These are phyloP conservation scores for Anthoptus insignis DNA, from an alignment of 2,888 invertebrate genomes.

Conservation along the genomic window DNA sequence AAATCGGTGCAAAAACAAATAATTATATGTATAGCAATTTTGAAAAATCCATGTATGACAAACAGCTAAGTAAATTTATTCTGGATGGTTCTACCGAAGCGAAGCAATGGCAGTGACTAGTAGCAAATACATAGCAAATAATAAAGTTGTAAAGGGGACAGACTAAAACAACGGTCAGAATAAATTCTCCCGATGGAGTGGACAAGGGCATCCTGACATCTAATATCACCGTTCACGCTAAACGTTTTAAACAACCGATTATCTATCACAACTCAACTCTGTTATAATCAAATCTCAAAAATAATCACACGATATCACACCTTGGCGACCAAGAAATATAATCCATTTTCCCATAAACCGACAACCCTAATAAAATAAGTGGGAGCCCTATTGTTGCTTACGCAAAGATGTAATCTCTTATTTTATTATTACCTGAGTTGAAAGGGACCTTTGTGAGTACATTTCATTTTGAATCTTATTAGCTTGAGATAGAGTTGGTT, in stretches of 20 bases:
- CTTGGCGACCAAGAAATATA: constrained; percentile 45
- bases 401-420: constrained; percentile 84
- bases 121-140: no score
- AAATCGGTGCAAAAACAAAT: no score
- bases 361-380: constrained; percentile 71
- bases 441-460: constrained; percentile 61
- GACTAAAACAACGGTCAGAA: no score
- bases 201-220: not conserved
- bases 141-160: no score
- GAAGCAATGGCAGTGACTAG: no score
- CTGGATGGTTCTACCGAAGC: no score
- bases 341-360: constrained; percentile 51
- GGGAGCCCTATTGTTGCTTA: constrained; percentile 81
- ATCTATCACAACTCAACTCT: constrained; percentile 72
- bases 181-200: not conserved
- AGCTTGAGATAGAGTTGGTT: constrained; percentile 30
- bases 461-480: constrained; percentile 50
- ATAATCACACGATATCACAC: constrained; percentile 51
- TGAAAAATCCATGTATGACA: no score
- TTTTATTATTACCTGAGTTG: constrained; percentile 81
- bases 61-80: no score
- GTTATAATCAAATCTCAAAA: constrained; percentile 64
- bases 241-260: constrained; percentile 64
- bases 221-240: constrained; percentile 20
- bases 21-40: no score